Conservation (phyloP, 2,797 vertebrate species). For the Gallirallus australis region DNA sequence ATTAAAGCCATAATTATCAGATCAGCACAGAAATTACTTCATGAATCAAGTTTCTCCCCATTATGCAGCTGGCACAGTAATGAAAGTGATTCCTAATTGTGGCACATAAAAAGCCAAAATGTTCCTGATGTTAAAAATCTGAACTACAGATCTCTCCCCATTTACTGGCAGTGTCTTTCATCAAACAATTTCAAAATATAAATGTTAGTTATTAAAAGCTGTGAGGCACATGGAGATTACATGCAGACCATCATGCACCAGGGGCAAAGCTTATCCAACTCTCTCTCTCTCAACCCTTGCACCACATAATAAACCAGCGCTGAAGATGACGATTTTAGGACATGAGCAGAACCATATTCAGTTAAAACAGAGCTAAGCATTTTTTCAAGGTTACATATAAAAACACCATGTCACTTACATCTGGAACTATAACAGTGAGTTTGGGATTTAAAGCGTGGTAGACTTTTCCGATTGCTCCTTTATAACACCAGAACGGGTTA, state of each 20-base stretch:
- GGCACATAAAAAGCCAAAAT: neutral
- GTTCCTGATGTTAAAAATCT: neutral
- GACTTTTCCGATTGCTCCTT: conserved; percentile 96
- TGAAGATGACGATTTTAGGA: neutral
- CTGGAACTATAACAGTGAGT: conserved; percentile 95
- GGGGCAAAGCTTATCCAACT: neutral
- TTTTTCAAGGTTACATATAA: neutral
- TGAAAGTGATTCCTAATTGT: neutral
- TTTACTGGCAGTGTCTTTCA: neutral
- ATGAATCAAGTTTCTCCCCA: neutral
- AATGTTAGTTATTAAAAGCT: neutral
- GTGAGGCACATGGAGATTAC: neutral
- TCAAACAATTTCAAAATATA: neutral
- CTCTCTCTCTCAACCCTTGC: neutral
- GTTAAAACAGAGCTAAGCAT: neutral
- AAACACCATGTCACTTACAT: conserved; percentile 84
- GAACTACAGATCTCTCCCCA: neutral
- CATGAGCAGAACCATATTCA: neutral
- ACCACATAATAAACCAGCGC: neutral
- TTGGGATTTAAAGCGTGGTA: conserved; percentile 98
- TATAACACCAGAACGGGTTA: conserved; percentile 99
- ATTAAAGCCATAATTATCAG: conserved; percentile 12
- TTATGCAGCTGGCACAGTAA: neutral
- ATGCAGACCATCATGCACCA: neutral
- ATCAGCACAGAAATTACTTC: conserved; percentile 1